These are phyloP conservation scores for Hypotaenidia okinawae DNA, from an alignment of 2,797 vertebrate genomes.

Conservation along the genomic window DNA sequence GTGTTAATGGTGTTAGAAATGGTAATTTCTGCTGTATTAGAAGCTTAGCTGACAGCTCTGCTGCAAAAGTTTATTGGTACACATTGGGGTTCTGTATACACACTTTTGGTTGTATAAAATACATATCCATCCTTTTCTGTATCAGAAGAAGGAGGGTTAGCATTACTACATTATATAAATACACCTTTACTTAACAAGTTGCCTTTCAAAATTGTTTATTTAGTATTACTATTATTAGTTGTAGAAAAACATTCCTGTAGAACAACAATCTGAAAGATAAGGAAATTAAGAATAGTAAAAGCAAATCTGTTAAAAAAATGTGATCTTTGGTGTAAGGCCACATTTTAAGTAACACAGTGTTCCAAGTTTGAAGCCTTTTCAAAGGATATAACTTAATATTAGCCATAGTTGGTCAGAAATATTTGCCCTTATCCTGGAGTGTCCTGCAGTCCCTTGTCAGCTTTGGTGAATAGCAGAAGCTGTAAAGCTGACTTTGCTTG, in stretches of 20 bases:
- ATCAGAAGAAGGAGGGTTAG: background rate
- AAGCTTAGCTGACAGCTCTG: background rate
- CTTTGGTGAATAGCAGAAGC: background rate
- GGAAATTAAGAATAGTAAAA: background rate
- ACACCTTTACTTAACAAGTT: background rate
- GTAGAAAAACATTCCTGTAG: background rate
- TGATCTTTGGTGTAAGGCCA: background rate
- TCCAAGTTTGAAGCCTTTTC: background rate
- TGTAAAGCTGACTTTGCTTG: constrained; percentile 12
- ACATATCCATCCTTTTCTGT: background rate
- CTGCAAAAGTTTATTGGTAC: background rate
- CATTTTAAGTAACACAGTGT: background rate
- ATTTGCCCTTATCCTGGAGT: background rate
- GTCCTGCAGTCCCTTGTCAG: background rate
- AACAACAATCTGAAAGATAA: background rate
- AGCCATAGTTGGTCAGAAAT: background rate
- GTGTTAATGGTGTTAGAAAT: background rate
- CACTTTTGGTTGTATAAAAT: background rate
- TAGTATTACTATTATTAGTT: background rate
- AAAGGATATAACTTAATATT: background rate
- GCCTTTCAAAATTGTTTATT: background rate
- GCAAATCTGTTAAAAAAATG: background rate
- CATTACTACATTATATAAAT: background rate
- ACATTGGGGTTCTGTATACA: background rate
- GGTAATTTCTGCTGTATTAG: background rate